Evolutionary conservation across 2,888 invertebrate species (phyloP), one percentile per base, ranked within the genome.

Genomic region (Hirtodrosophila histrioides): DNA sequence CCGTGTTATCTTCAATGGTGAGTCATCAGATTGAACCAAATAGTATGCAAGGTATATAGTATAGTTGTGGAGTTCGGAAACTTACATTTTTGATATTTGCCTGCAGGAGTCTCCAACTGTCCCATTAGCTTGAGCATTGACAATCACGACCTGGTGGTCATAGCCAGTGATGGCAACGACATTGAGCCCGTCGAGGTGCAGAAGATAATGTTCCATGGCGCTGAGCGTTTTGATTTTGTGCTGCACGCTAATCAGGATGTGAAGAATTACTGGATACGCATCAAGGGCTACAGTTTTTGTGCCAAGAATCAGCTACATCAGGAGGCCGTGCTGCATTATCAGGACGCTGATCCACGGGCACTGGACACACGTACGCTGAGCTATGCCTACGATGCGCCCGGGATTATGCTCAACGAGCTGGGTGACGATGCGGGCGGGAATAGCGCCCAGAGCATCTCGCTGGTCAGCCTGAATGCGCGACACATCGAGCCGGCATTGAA

Each of bases 171-270:
- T 77, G 90, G 89, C 48, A 88, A 88, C 48, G 90, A 90, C 40
- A 83, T 90, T 27, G 90, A 90, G 46, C 90, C 90, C 0, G 73
- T 90, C 2, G 62, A 69, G 11, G 90, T 90, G 23, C 86, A 88
- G 50, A 89, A 87, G 60, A 78, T 90, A 3, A 81, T 84, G 43
- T 65, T 90, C 3, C 82, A 89, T 64, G 88, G 85, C 2, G 90
- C 86, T 0, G 90, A 90, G 63, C 85, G 90, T n/a, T 90, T 78
- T 31, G 90, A 90, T 57, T 89, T 90, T 66, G 78, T 90, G 5
- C 51, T 90, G 36, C 86, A 90, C 43, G 89, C 90, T 8, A 89
- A 89, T 62, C 84, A 82, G 36, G 65, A 66, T n/a, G 76, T 88
- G 29, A 71, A 60, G 10, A 90, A 90, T 44, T 90, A 90, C 60